A percentile compares a stretch with the other conserved stretches of the same genome.
phyloP scores from a whole-genome alignment of 1,140 invertebrate genomes.

The Scaptomyza pallida region DNA sequence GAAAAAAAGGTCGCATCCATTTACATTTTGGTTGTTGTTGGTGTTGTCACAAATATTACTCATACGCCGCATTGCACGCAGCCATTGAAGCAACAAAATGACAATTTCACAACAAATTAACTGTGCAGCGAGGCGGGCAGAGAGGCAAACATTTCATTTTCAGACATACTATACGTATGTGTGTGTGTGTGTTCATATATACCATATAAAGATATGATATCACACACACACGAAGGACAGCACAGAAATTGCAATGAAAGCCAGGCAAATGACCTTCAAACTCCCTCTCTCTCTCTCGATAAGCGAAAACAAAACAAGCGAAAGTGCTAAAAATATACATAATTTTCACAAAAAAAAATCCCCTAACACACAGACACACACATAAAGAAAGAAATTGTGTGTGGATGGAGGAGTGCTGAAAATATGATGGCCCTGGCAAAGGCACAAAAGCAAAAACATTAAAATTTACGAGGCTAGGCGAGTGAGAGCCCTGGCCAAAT shows the following conservation, averaged over 20 bases:
- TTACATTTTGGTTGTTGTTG: conserved; percentile 37
- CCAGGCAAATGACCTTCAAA: conserved; percentile 79
- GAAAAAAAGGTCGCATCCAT: conserved; percentile 41
- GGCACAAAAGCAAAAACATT: conserved; percentile 64
- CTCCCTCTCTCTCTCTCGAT: too few species aligned
- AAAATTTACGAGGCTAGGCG: conserved; percentile 66
- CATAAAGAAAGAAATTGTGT: not conserved
- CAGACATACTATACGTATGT: conserved; percentile 23
- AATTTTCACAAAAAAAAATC: conserved; percentile 54
- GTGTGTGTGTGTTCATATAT: not conserved
- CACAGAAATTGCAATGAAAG: conserved; percentile 60
- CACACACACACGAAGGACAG: conserved; percentile 31
- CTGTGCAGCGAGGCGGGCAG: conserved; percentile 66
- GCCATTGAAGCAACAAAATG: conserved; percentile 77
- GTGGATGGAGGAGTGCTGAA: conserved; percentile 39
- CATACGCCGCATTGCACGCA: conserved; percentile 79
- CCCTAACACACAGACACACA: conserved; percentile 2
- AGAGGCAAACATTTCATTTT: conserved; percentile 48
- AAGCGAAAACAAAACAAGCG: conserved; percentile 82
- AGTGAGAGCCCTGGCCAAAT: conserved; percentile 67
- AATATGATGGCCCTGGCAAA: conserved; percentile 66
- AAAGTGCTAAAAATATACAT: conserved; percentile 82
- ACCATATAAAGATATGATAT: conserved; percentile 52
- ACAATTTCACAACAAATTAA: conserved; percentile 83
- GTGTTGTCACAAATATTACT: conserved; percentile 67